These are phyloP conservation scores for Rhipidura dahli DNA, from an alignment of 2,113 vertebrate species.

Conservation along the genomic window DNA sequence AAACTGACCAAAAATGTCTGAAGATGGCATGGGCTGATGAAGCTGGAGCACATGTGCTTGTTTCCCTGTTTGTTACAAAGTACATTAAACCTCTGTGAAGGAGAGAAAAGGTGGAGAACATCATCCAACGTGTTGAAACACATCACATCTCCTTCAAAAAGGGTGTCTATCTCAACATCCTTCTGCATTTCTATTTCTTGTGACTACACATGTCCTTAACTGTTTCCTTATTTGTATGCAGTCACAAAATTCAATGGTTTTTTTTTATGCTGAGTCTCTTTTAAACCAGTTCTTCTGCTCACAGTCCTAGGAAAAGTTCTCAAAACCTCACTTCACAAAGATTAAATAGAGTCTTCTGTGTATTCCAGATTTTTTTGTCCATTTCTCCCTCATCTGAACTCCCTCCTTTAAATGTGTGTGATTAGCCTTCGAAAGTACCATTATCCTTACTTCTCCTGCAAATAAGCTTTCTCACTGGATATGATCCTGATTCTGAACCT, in stretches of 20 bases:
- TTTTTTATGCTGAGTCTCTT: background rate
- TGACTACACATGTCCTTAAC: background rate
- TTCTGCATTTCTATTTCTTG: background rate
- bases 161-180: background rate
- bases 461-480: background rate
- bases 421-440: background rate
- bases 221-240: background rate
- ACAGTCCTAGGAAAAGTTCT: background rate
- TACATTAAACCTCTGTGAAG: background rate
- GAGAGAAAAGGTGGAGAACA: background rate
- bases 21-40: background rate
- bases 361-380: background rate
- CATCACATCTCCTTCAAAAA: background rate
- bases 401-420: background rate
- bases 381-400: background rate
- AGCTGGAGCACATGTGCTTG: background rate
- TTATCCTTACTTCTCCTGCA: background rate
- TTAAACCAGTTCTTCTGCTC: background rate
- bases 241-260: background rate
- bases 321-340: background rate
- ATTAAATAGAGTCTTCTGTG: background rate
- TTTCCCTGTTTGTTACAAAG: background rate
- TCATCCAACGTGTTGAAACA: background rate
- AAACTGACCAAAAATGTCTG: background rate
- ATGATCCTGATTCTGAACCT: background rate